phyloP scores from a whole-genome alignment of 2,888 invertebrate species.

The Vesta saturnalis region DNA sequence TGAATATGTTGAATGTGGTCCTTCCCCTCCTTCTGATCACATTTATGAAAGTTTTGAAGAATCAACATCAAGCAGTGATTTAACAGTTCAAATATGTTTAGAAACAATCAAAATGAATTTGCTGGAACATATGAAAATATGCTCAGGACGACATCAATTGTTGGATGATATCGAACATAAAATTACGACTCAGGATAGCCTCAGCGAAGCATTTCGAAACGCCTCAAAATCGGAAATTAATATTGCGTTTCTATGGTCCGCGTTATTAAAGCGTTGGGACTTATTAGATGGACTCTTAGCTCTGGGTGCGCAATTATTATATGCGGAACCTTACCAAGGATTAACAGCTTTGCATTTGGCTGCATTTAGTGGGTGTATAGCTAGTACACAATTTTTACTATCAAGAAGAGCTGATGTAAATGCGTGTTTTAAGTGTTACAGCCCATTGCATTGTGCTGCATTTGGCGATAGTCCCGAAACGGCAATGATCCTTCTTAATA shows the following conservation, averaged over 20 bases:
- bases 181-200: slow-evolving; percentile 69
- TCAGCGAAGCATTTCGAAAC: slow-evolving; percentile 64
- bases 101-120: slow-evolving; percentile 79
- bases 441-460: slow-evolving; percentile 89
- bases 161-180: slow-evolving; percentile 80
- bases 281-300: slow-evolving; percentile 71
- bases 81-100: slow-evolving; percentile 77
- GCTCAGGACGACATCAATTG: slow-evolving; percentile 73
- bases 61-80: slow-evolving; percentile 70
- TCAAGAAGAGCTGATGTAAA: slow-evolving; percentile 75
- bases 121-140: slow-evolving; percentile 76
- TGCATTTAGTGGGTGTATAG: slow-evolving; percentile 80
- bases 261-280: slow-evolving; percentile 76
- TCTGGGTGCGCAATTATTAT: slow-evolving; percentile 76
- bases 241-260: slow-evolving; percentile 77
- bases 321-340: slow-evolving; percentile 76
- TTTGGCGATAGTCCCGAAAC: slow-evolving; percentile 87
- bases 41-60: slow-evolving; percentile 85
- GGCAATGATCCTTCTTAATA: slow-evolving; percentile 78
- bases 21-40: slow-evolving; percentile 83
- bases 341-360: slow-evolving; percentile 80
- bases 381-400: slow-evolving; percentile 76
- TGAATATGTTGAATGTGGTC: slow-evolving; percentile 82
- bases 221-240: slow-evolving; percentile 76
- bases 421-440: slow-evolving; percentile 75